Percentiles rank a stretch among this genome's conserved stretches.
These are phyloP conservation scores for Helicorthomorpha holstii DNA, from an alignment of 1,140 invertebrate genomes.

Conservation along the genomic window DNA sequence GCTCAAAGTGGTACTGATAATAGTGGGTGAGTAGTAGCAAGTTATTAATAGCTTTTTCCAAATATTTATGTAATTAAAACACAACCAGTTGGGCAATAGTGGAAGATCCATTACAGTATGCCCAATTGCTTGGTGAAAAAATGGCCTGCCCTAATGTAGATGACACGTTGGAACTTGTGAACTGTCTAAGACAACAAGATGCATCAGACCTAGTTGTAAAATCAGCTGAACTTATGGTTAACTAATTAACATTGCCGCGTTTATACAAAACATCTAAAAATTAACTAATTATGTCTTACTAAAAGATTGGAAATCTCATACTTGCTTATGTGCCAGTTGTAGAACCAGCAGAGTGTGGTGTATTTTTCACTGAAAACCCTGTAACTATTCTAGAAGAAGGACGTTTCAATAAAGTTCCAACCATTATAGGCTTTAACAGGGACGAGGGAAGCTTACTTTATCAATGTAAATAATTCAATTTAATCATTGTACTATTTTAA, in stretches of 20 bases:
- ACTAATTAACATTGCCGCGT: neutral
- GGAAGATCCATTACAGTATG: neutral
- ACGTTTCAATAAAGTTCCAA: neutral
- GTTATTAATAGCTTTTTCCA: too few relatives aligned
- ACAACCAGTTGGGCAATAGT: slow-evolving; percentile 63
- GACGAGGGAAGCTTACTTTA: neutral
- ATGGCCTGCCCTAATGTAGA: neutral
- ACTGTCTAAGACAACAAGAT: neutral
- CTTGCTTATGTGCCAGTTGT: neutral
- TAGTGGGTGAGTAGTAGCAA: too few relatives aligned
- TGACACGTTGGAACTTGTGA: neutral
- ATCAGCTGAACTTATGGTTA: neutral
- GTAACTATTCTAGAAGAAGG: neutral
- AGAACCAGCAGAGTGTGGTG: neutral
- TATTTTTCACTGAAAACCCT: neutral
- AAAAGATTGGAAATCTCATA: neutral
- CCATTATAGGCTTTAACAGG: neutral
- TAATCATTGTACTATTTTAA: neutral
- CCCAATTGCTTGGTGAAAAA: neutral
- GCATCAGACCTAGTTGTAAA: neutral
- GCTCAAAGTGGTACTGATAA: slow-evolving; percentile 72
- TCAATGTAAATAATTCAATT: neutral
- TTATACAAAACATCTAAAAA: neutral
- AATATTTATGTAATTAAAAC: too few relatives aligned
- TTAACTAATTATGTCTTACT: neutral